Percentiles rank a stretch among this genome's conserved stretches.
Evolutionary conservation across 2,797 vertebrate species (phyloP).

Genomic region (Hozukius guyotensis): DNA sequence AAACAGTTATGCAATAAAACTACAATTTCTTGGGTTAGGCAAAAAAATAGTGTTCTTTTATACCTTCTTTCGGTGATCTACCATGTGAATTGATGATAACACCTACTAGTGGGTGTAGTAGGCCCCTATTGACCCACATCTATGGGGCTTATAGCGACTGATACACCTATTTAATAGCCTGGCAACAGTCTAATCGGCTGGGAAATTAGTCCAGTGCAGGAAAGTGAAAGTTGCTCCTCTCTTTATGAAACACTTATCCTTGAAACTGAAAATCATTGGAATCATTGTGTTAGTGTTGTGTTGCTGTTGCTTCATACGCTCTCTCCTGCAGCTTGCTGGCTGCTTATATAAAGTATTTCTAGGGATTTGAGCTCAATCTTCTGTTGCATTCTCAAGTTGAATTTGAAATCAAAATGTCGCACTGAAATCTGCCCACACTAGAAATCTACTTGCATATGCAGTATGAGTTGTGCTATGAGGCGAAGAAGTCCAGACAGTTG

Average conservation of each 20-base stretch:
- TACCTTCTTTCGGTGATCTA: too few species aligned
- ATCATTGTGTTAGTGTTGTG: neutral
- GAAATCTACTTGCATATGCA: neutral
- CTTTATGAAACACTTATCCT: neutral
- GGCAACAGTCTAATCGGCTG: too few species aligned
- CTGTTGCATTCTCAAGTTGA: neutral
- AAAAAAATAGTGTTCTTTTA: too few species aligned
- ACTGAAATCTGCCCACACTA: conserved; percentile 3
- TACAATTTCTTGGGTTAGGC: too few species aligned
- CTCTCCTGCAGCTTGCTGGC: neutral
- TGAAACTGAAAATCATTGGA: neutral
- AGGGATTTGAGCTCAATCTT: neutral
- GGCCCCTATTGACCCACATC: too few species aligned
- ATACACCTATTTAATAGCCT: too few species aligned
- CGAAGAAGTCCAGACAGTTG: conserved; percentile 29
- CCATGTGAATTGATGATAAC: too few species aligned
- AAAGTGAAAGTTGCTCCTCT: neutral
- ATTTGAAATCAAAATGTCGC: neutral
- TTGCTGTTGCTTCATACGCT: neutral
- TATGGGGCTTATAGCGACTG: too few species aligned
- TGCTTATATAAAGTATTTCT: neutral
- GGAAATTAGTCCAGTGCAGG: neutral
- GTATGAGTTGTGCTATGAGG: neutral
- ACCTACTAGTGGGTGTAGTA: too few species aligned
- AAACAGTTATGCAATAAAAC: too few species aligned